Conservation (phyloP, 2,888 invertebrate genomes). For the Zygaena filipendulae region DNA sequence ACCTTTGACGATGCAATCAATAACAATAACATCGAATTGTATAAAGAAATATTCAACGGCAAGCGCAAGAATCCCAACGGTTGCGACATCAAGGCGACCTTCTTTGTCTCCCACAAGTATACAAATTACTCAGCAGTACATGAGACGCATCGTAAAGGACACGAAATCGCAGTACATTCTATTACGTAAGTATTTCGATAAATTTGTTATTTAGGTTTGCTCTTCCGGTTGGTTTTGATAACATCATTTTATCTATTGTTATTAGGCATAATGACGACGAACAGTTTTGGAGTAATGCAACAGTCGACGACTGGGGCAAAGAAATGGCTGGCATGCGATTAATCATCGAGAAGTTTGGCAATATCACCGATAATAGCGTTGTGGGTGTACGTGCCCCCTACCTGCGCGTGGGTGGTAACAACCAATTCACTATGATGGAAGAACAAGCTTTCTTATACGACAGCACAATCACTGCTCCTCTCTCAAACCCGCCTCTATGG, state of each 20-base stretch:
- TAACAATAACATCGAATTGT: constrained; percentile 93
- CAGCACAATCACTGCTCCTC: constrained; percentile 92
- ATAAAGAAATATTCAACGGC: constrained; percentile 91
- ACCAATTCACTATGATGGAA: constrained; percentile 98
- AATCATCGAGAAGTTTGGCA: constrained; percentile 89
- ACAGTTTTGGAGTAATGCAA: constrained; percentile 92
- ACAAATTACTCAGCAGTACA: constrained; percentile 94
- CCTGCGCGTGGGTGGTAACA: constrained; percentile 92
- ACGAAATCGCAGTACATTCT: constrained; percentile 94
- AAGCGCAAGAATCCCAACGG: constrained; percentile 93
- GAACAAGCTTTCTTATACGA: constrained; percentile 96
- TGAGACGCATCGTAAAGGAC: constrained; percentile 90
- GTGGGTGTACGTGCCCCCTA: constrained; percentile 93
- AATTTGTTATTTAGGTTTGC: constrained; percentile 4
- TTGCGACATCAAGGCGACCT: constrained; percentile 92
- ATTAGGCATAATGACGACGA: constrained; percentile 89
- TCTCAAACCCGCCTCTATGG: constrained; percentile 94
- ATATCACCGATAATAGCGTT: constrained; percentile 90
- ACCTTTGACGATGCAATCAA: constrained; percentile 96
- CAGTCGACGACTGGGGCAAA: constrained; percentile 93
- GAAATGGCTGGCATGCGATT: constrained; percentile 96
- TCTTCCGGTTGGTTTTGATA: not conserved
- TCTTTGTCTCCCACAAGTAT: constrained; percentile 93
- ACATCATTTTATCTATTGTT: too few species aligned
- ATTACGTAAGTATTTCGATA: constrained; percentile 78